Evolutionary conservation across 2,113 vertebrate species (phyloP).

Genomic region (Chaenocephalus aceratus): DNA sequence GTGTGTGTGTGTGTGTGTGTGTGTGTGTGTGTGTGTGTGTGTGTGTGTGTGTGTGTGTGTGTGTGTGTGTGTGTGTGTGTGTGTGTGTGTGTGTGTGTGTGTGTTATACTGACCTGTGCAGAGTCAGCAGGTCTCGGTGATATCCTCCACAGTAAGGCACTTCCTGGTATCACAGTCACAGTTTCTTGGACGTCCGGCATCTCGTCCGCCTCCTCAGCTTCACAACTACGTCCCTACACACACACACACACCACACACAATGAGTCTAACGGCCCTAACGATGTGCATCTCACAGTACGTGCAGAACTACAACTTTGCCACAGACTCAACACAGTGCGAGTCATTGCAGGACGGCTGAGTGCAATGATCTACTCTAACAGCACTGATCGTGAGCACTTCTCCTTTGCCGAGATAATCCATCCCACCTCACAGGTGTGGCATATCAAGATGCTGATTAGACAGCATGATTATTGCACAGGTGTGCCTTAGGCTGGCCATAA

Average conservation of each 20-base stretch:
- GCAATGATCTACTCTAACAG: conserved; percentile 72
- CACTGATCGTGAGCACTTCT: conserved; percentile 29
- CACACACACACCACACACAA: neutral
- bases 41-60: too few relatives aligned
- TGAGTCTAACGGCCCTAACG: too few relatives aligned
- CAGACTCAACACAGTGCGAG: conserved; percentile 45
- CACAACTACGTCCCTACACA: conserved; percentile 80
- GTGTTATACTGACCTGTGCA: conserved; percentile 83
- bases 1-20: too few relatives aligned
- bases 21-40: too few relatives aligned
- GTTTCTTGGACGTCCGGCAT: conserved; percentile 93
- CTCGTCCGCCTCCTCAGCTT: conserved; percentile 86
- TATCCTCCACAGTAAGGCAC: conserved; percentile 96
- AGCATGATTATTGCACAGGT: too few relatives aligned
- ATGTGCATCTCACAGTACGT: neutral
- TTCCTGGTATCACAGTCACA: conserved; percentile 93
- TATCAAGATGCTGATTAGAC: too few relatives aligned
- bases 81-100: too few relatives aligned
- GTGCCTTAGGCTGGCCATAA: too few relatives aligned
- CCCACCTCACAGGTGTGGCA: too few relatives aligned
- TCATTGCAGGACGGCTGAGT: conserved; percentile 73
- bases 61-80: too few relatives aligned
- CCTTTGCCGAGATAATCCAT: too few relatives aligned
- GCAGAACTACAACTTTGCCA: conserved; percentile 60
- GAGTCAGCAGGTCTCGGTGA: conserved; percentile 90